A percentile compares a stretch with the other conserved stretches of the same genome.
These are phyloP conservation scores for Tokudaia muenninki DNA, from an alignment of 2,797 vertebrate species.

Conservation along the genomic window DNA sequence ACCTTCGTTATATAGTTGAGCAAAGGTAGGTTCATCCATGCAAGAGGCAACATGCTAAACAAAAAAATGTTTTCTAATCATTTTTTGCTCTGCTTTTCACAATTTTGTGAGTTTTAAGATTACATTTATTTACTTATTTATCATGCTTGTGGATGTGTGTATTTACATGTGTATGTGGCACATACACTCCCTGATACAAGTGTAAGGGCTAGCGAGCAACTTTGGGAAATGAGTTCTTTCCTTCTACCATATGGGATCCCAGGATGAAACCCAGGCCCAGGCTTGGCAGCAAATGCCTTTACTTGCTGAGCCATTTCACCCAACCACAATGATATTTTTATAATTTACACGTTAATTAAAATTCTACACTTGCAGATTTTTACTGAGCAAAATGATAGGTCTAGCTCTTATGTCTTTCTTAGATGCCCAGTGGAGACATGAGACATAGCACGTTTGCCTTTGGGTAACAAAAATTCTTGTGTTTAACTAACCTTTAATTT, in stretches of 20 bases:
- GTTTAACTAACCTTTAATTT: slow-evolving; percentile 35
- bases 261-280: neutral
- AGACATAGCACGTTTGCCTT: neutral
- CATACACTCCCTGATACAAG: neutral
- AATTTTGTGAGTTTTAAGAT: neutral
- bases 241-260: neutral
- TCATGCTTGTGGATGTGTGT: neutral
- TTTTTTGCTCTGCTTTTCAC: neutral
- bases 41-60: neutral
- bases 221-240: neutral
- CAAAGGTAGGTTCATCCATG: slow-evolving; percentile 13
- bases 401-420: neutral
- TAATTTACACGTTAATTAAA: neutral
- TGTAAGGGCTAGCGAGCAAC: neutral
- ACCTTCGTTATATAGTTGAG: slow-evolving; percentile 31
- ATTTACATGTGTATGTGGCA: neutral
- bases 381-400: neutral
- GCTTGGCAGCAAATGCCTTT: neutral
- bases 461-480: neutral
- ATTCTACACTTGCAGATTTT: neutral
- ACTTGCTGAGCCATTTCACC: neutral
- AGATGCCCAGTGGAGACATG: neutral
- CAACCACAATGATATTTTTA: neutral
- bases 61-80: neutral
- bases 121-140: neutral